Percentiles rank a stretch among this genome's conserved stretches.
These are phyloP conservation scores for Diplodus sargus DNA, from an alignment of 2,797 vertebrate species.

Conservation along the genomic window DNA sequence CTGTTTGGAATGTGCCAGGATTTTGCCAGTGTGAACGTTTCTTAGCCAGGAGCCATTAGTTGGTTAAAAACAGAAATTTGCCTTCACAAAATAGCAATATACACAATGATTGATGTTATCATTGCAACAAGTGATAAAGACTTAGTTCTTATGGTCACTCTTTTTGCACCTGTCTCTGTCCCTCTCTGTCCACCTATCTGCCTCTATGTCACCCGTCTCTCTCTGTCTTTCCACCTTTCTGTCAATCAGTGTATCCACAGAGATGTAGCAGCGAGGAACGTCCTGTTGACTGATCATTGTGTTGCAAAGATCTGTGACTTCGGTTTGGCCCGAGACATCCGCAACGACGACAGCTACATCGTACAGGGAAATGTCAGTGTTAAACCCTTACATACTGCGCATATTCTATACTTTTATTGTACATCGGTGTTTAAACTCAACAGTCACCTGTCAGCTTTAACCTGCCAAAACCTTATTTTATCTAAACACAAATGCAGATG, in stretches of 20 bases:
- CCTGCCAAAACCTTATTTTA: background rate
- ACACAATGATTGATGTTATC: background rate
- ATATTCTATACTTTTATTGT: too few species aligned
- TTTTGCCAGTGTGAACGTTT: too few species aligned
- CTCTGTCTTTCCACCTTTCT: conserved; percentile 18
- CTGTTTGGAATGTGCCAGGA: too few species aligned
- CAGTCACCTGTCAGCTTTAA: too few species aligned
- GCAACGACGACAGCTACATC: conserved; percentile 94
- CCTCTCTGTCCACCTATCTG: background rate
- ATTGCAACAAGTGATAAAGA: too few species aligned
- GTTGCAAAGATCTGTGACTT: conserved; percentile 98
- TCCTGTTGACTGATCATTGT: conserved; percentile 87
- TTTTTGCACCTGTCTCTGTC: background rate
- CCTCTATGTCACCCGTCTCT: background rate
- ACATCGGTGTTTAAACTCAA: conserved; percentile 75
- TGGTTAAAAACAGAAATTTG: background rate
- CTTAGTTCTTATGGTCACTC: background rate
- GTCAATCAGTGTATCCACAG: conserved; percentile 93
- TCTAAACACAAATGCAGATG: background rate
- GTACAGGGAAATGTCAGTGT: conserved; percentile 94
- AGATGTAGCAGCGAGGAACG: conserved; percentile 94
- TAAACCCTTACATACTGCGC: background rate
- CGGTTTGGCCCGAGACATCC: conserved; percentile 94
- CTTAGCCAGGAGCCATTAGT: too few species aligned
- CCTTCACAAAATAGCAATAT: background rate